These are phyloP conservation scores for Caenorhabditis panamensis DNA, from an alignment of 2,888 invertebrate species.

Conservation along the genomic window DNA sequence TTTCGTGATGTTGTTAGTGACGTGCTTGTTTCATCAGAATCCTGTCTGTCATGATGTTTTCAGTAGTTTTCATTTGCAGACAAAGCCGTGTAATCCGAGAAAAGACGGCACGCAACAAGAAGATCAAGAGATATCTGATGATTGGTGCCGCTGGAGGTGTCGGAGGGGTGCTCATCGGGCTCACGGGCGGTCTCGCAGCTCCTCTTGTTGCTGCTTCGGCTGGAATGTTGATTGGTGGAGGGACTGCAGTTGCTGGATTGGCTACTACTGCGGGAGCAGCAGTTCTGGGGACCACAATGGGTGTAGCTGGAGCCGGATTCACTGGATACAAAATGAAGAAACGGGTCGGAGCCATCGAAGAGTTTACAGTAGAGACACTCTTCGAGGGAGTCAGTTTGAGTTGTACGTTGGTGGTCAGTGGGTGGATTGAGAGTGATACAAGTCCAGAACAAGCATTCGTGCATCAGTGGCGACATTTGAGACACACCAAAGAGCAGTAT, in stretches of 20 bases:
- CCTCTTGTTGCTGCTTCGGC: constrained; percentile 84
- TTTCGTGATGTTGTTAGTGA: constrained; percentile 20
- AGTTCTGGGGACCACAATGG: constrained; percentile 84
- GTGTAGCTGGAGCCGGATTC: constrained; percentile 86
- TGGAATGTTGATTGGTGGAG: constrained; percentile 78
- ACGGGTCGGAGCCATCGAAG: constrained; percentile 86
- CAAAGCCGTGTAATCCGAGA: constrained; percentile 83
- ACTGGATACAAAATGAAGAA: constrained; percentile 86
- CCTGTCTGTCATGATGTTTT: background rate
- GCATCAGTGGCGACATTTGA: constrained; percentile 85
- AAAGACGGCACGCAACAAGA: constrained; percentile 83
- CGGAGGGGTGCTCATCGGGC: constrained; percentile 85
- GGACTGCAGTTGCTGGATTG: constrained; percentile 82
- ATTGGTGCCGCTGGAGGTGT: constrained; percentile 86
- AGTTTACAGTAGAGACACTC: constrained; percentile 85
- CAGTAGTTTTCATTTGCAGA: constrained; percentile 81
- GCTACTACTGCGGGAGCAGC: constrained; percentile 84
- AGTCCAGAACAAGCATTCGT: constrained; percentile 81
- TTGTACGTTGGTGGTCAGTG: constrained; percentile 85
- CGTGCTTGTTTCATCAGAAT: background rate
- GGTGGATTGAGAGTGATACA: constrained; percentile 85
- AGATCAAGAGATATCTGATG: constrained; percentile 85
- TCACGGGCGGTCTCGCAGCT: constrained; percentile 86
- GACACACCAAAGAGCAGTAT: constrained; percentile 85
- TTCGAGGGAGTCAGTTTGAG: constrained; percentile 82